Conservation (phyloP, 1,140 invertebrate species). For the Palaemon carinicauda region DNA sequence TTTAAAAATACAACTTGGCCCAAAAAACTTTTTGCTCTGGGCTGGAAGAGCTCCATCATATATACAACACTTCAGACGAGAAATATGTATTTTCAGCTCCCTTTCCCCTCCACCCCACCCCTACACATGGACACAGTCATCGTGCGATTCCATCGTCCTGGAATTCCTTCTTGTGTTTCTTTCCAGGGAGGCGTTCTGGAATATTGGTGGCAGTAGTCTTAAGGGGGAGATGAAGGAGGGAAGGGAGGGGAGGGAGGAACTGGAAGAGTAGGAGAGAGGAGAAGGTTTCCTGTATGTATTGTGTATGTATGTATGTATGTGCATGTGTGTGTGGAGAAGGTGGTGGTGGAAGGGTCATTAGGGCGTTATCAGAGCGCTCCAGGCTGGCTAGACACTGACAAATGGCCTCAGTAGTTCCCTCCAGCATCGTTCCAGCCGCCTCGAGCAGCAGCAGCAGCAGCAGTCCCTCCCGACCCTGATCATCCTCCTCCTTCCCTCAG, state of each 20-base stretch:
- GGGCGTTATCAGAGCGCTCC: slow-evolving; percentile 48
- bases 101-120: not conserved
- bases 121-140: not conserved
- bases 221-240: not conserved
- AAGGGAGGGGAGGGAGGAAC: not conserved
- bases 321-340: slow-evolving; percentile 10
- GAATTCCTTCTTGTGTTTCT: too few species aligned
- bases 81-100: not conserved
- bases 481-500: not conserved
- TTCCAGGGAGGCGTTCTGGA: not conserved
- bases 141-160: too few species aligned
- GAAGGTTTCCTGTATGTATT: not conserved
- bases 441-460: not conserved
- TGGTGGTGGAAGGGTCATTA: slow-evolving; percentile 40
- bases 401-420: not conserved
- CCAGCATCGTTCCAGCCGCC: not conserved
- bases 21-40: not conserved
- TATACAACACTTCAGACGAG: not conserved
- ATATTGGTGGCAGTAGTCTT: not conserved
- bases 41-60: not conserved
- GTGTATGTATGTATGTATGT: not conserved
- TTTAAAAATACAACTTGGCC: not conserved
- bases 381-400: slow-evolving; percentile 49
- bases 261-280: not conserved
- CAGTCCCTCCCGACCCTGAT: not conserved